Evolutionary conservation across 2,113 vertebrate genomes (phyloP), one percentile per base, ranked within the genome.

Genomic region (Sturnira hondurensis): DNA sequence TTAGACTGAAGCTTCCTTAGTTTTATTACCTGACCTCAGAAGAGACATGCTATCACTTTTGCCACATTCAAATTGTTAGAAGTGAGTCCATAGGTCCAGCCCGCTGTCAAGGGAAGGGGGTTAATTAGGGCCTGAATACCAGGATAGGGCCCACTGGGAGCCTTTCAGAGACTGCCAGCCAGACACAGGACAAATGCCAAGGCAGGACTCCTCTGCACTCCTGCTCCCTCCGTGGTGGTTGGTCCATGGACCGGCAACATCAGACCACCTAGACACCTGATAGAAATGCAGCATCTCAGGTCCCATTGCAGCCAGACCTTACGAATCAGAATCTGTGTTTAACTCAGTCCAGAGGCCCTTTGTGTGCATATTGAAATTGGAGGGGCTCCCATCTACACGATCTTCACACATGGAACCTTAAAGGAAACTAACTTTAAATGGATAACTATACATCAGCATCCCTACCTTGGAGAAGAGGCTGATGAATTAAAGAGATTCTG

Each of bases 201-300:
- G 36, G 20, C 7, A 43, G 24, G 58, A 41, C 54, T 33, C 0
- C 15, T 91, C 31, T 54, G 31, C 4, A 7, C 17, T 68, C 65
- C 41, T 22, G 38, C 7, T 33, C 3, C 12, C 20, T 58, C 15
- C 12, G 0, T 19, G 13, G 15, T 12, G 8, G 8, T 33, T 12
- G 8, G 8, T 33, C 54, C 54, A 31, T 7, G 10, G 6, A 28
- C 33, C 13, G 10, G 45, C 4, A 41, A 28, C 41, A 8, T 20
- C 1, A 3, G 58, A 63, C 26, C 1, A 1, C 22, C 12, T 2
- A 10, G 71, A 7, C 17, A 9, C 63, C 26, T 17, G 16, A n/a
- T 2, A 24, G 33, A 89, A 74, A 54, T 7, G 5, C 1, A 70
- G 24, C 45, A 22, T 15, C 43, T 80, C 54, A 43, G 70, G 13